Evolutionary conservation across 2,888 invertebrate genomes (phyloP).

Genomic region (Drosophila mercatorum): DNA sequence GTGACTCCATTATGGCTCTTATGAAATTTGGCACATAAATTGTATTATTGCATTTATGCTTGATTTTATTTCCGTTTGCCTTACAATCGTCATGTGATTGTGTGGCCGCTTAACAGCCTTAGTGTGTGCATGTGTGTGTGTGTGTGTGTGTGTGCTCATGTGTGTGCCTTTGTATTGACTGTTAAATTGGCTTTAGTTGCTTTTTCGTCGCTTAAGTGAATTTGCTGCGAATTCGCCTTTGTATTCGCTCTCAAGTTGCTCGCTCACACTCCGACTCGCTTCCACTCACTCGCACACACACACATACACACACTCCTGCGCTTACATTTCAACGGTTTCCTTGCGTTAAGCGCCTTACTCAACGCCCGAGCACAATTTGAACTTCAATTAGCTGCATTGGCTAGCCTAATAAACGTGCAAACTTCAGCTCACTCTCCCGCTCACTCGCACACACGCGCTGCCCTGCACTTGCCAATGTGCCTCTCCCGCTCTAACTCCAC

Average conservation of each 20-base stretch:
- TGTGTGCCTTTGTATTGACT: constrained; percentile 58
- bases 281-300: constrained; percentile 3
- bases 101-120: constrained; percentile 45
- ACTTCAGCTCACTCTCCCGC: constrained; percentile 41
- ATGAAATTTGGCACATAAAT: constrained; percentile 78
- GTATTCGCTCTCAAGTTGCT: constrained; percentile 41
- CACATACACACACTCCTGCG: constrained; percentile 6
- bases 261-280: constrained; percentile 5
- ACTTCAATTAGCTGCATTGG: constrained; percentile 75
- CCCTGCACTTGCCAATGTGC: neutral
- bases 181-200: constrained; percentile 75
- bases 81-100: constrained; percentile 67
- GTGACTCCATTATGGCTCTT: constrained; percentile 69
- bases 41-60: constrained; percentile 81
- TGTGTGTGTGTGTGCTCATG: constrained; percentile 19
- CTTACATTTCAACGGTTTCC: constrained; percentile 72
- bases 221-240: constrained; percentile 64
- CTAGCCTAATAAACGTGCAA: constrained; percentile 63
- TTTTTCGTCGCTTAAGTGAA: constrained; percentile 69
- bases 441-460: neutral
- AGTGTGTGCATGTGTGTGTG: constrained; percentile 10
- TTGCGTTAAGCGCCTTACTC: constrained; percentile 52
- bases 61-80: constrained; percentile 79
- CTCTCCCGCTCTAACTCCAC: neutral
- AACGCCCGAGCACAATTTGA: constrained; percentile 64